Evolutionary conservation across 1,140 invertebrate species (phyloP), one percentile per base, ranked within the genome.

Genomic region (Proctacanthus coquilletti): DNA sequence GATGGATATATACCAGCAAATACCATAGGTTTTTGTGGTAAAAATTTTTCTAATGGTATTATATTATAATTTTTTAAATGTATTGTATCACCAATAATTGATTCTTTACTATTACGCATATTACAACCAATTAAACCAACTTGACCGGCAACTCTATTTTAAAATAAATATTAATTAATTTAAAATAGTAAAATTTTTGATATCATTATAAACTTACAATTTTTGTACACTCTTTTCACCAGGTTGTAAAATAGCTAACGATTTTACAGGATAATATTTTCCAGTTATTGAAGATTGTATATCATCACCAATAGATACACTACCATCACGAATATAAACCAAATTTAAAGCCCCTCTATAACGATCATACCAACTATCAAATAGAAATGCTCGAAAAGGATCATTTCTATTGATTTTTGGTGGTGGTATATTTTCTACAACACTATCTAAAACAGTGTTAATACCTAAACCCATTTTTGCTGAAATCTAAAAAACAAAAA

Each of bases 321-420:
- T 59, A 3, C 88, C 88, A 54, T 87, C 77, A 31, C 80, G 64
- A 8, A 93, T 63, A 51, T 79, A 83, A 25, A 94, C 68, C 34
- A 92, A 65, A 42, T 77, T 74, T 42, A 96, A 65, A 1, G 81
- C 77, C 5, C 94, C 94, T 59, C 76, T 75, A 56, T 84, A 91
- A 43, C 74, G 75, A 54, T 94, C 84, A 64, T 79, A 95, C 83
- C 87, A 94, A 31, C 84, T 91, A 58, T 98, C 94, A 66, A 96
- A 95, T 30, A 96, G 63, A 14, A 96, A 61, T 0, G 81, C 85
- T 55, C 74, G 74, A 29, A 95, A 76, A 15, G 77, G 68, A 17
- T 66, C 66, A 6, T 71, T 49, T 41, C 66, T 55, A 37, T 69
- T 46, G 4, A 71, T 74, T 14, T 53, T 44, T 4, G 92, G 92